phyloP scores from a whole-genome alignment of 1,140 invertebrate genomes.

The Pteromalus puparum region DNA sequence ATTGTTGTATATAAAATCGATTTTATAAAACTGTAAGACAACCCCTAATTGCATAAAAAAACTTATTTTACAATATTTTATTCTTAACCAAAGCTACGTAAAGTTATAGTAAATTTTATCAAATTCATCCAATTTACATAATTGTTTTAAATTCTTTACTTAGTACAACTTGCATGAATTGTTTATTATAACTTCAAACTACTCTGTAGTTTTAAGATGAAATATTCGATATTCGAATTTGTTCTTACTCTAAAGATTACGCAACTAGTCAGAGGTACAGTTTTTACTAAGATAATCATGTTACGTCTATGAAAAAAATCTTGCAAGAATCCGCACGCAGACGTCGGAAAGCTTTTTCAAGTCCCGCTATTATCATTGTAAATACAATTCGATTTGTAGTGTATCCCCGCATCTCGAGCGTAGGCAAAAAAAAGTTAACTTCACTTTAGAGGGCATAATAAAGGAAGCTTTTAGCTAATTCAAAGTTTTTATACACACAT shows the following conservation, averaged over 20 bases:
- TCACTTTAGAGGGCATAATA: not conserved
- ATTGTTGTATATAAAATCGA: too few species aligned
- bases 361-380: not conserved
- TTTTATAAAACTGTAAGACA: too few species aligned
- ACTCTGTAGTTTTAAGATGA: not conserved
- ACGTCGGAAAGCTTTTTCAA: not conserved
- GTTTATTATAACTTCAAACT: not conserved
- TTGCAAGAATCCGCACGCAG: not conserved
- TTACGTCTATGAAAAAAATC: not conserved
- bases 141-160: slow-evolving; percentile 1
- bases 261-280: not conserved
- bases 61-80: not conserved
- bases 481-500: not conserved
- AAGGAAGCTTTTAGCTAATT: not conserved
- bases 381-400: slow-evolving; percentile 20
- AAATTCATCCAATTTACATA: not conserved
- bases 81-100: not conserved
- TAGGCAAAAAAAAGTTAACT: not conserved
- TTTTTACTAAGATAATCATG: not conserved
- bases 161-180: not conserved
- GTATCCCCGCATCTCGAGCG: not conserved
- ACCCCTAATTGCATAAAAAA: not conserved
- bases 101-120: not conserved
- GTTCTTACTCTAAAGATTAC: not conserved
- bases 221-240: not conserved